Base-by-base conservation (phyloP, 2,113 vertebrate genomes). In the Callithrix jacchus region DNA sequence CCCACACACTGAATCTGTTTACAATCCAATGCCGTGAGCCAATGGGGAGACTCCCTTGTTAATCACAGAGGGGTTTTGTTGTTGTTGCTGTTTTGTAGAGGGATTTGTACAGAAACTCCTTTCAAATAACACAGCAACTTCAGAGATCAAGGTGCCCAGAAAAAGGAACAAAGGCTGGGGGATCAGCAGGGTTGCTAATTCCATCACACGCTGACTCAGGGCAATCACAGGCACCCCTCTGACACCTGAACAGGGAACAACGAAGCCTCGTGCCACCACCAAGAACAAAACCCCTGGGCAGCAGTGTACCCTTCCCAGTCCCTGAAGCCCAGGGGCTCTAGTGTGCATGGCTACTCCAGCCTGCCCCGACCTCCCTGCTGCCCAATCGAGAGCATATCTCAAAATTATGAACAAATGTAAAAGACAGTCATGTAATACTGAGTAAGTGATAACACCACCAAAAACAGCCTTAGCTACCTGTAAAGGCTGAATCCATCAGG, bases 121-220 rank as follows among this genome's bases (percentile, higher is more conserved):
- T 88, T 98, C 42, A 86, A 92, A 90, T 77, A 86, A 95, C 45
- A 83, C 66, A 93, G 52, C 76, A 81, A 87, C 58, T 61, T 73
- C 79, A 77, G 93, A 96, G 96, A 87, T 76, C 87, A 97, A 97
- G 96, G 77, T 90, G 71, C 42, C 27, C 0, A 74, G 73, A 85
- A 92, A 87, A 77, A 89, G 84, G 92, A 79, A 90, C 54, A 56
- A 83, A 32, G 81, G 73, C 70, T 40, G 23, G 64, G 32, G 81
- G n/a, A 54, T n/a, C 14, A 58, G 76, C 45, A 17, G 18, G 83
- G 42, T 68, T 83, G 89, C 89, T 83, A 79, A 94, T 91, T 90
- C 70, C 37, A 82, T 42, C 80, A 11, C 68, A 64, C 7, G 52
- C 73, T 58, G 79, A 80, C 68, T 97, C 83, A 86, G 23, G 70